These are phyloP conservation scores for Podarcis cretensis DNA, from an alignment of 2,113 vertebrate species.

Conservation along the genomic window DNA sequence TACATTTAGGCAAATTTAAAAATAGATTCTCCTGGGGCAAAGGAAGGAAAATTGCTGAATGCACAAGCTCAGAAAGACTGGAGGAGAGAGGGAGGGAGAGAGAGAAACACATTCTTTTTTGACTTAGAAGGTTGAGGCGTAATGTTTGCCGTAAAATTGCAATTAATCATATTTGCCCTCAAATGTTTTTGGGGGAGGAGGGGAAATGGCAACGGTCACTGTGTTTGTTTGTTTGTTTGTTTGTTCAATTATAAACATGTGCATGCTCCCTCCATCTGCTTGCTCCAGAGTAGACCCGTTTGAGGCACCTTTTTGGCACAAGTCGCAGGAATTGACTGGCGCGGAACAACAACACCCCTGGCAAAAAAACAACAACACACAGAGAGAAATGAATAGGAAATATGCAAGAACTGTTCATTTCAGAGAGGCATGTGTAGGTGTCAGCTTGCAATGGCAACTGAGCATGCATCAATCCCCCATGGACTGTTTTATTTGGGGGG, in stretches of 20 bases:
- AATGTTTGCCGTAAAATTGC: conserved; percentile 49
- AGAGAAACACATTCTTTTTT: conserved; percentile 34
- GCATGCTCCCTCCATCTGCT: neutral
- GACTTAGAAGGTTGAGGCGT: conserved; percentile 30
- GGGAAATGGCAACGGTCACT: neutral
- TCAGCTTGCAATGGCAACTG: neutral
- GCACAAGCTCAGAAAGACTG: conserved; percentile 42
- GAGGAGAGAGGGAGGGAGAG: conserved; percentile 51
- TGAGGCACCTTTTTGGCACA: neutral
- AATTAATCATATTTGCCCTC: conserved; percentile 31
- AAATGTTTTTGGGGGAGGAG: neutral
- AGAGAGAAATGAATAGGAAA: neutral
- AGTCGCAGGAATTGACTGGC: neutral
- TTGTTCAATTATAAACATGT: neutral
- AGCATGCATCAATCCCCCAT: neutral
- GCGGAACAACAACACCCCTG: neutral
- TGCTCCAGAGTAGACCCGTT: neutral
- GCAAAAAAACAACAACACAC: neutral
- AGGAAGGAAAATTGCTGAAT: conserved; percentile 43
- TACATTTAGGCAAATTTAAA: conserved; percentile 62
- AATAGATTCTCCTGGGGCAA: conserved; percentile 63
- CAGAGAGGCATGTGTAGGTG: neutral
- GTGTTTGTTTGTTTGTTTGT: neutral
- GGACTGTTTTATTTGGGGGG: neutral
- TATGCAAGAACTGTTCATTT: neutral